These are phyloP conservation scores for Prunella fulvescens DNA, from an alignment of 2,113 vertebrate species.

Conservation along the genomic window DNA sequence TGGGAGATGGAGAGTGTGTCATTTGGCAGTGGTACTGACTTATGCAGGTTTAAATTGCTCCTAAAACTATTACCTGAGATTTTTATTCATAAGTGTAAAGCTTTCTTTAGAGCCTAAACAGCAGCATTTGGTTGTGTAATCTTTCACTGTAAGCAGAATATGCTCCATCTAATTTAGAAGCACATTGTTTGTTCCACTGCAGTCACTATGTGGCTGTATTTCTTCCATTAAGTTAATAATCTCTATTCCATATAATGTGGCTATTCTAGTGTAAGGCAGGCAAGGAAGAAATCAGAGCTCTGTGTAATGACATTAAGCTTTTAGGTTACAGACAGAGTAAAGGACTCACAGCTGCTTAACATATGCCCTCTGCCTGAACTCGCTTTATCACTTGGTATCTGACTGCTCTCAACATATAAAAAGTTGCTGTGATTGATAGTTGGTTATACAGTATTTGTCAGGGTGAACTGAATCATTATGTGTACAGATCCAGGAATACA, in stretches of 20 bases:
- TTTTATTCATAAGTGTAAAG: background rate
- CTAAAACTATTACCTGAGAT: background rate
- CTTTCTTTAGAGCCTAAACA: background rate
- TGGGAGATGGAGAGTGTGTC: background rate
- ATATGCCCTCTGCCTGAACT: conserved; percentile 66
- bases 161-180: background rate
- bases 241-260: background rate
- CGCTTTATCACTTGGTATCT: conserved; percentile 34
- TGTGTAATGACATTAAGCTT: conserved; percentile 17
- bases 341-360: conserved; percentile 57
- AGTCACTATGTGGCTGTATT: background rate
- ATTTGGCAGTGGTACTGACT: background rate
- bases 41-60: background rate
- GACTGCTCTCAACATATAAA: conserved; percentile 27
- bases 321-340: conserved; percentile 8
- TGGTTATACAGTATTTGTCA: background rate
- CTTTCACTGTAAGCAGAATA: background rate
- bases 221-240: background rate
- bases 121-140: background rate
- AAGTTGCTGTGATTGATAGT: conserved; percentile 32
- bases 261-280: background rate
- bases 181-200: background rate
- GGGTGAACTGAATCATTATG: background rate
- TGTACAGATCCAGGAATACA: background rate
- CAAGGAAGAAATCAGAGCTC: conserved; percentile 20